Base-by-base conservation (phyloP, 2,113 vertebrate species). In the Pedionomus torquatus region DNA sequence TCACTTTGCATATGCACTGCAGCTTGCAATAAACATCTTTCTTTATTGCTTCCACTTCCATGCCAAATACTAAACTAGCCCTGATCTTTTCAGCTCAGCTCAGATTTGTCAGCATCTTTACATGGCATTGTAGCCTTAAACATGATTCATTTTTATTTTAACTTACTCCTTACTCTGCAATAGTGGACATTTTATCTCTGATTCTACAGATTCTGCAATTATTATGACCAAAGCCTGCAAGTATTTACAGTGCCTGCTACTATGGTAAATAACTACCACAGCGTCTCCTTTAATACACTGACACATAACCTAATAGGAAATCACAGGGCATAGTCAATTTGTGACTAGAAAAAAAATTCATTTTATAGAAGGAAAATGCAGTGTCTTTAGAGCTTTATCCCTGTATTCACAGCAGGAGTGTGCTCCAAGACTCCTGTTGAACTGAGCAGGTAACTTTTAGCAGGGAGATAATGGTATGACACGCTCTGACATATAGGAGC, bases 21-120 rank as follows among this genome's bases (percentile, higher is more conserved):
- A 79, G 69, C n/a, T 95, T 95, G 93, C 70, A 87, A 65, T 63
- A 96, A 64, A 17, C 5, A 6, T 71, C 74, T 28, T 5, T 37
- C 37, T 69, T 72, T 69, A 18, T 4, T 80, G 44, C 52, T 85
- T 16, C 20, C 11, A 68, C 5, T 17, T 83, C 33, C 30, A 16
- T 55, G 10, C 35, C 39, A 54, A 66, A 23, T 39, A 35, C 19
- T 89, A 81, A 88, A 35, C 43, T 86, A 43, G 21, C 66, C 37
- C 12, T 26, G 16, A 43, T 69, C 63, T 80, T 63, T 89, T 35
- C 31, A 75, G 30, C 26, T 64, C 39, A 89, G 24, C 31, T 79
- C 21, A 60, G 58, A 49, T 30, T 82, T 94, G 24, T 83, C n/a
- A 81, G 31, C 25, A 31, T 69, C 48, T 88, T 13, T 44, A 7